Evolutionary conservation across 1,140 invertebrate genomes (phyloP).

Genomic region (Megathymus violae): DNA sequence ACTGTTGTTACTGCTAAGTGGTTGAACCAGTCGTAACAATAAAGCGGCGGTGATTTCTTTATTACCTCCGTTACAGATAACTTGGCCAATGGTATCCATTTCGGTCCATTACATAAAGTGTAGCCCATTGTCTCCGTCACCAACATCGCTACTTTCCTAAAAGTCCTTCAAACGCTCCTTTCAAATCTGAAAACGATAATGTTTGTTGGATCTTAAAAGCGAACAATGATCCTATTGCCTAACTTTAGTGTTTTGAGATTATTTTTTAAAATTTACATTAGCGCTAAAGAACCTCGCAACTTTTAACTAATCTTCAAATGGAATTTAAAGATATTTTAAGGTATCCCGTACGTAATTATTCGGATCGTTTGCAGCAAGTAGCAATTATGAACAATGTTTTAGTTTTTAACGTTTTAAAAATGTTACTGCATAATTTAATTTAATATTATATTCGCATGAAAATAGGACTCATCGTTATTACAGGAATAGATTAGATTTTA

Average conservation of each 20-base stretch:
- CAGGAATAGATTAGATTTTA: too few relatives aligned
- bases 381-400: too few relatives aligned
- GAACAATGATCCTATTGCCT: slow-evolving; percentile 19
- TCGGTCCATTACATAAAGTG: slow-evolving; percentile 76
- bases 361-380: too few relatives aligned
- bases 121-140: slow-evolving; percentile 60
- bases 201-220: slow-evolving; percentile 14
- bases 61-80: slow-evolving; percentile 71
- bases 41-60: slow-evolving; percentile 71
- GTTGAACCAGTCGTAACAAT: slow-evolving; percentile 65
- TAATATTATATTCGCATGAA: too few relatives aligned
- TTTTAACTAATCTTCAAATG: too few relatives aligned
- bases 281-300: background rate
- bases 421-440: too few relatives aligned
- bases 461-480: too few relatives aligned
- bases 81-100: slow-evolving; percentile 65
- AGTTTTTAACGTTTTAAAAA: too few relatives aligned
- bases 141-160: slow-evolving; percentile 50
- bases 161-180: slow-evolving; percentile 38
- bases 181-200: slow-evolving; percentile 49
- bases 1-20: slow-evolving; percentile 42
- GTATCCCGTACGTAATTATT: too few relatives aligned
- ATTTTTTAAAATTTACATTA: background rate
- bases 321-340: too few relatives aligned
- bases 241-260: background rate